These are phyloP conservation scores for Diarsia mendica DNA, from an alignment of 2,888 invertebrate genomes.

Conservation along the genomic window DNA sequence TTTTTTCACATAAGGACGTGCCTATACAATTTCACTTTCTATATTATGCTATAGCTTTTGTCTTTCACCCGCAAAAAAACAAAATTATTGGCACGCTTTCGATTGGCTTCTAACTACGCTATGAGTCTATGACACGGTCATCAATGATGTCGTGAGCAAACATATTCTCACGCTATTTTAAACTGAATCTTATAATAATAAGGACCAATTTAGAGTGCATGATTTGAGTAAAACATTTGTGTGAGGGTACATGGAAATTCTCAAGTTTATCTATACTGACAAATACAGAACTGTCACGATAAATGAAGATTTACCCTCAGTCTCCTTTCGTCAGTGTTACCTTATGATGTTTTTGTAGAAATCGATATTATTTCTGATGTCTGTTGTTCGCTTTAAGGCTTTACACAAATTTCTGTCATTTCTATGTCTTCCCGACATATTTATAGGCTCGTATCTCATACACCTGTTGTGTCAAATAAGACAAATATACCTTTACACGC, in stretches of 20 bases:
- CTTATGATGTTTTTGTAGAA: background rate
- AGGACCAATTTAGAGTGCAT: constrained; percentile 13
- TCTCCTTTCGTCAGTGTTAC: constrained; percentile 1
- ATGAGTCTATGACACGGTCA: constrained; percentile 19
- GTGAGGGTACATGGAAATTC: constrained; percentile 15
- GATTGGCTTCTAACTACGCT: constrained; percentile 27
- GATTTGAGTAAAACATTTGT: constrained; percentile 11
- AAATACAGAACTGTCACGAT: constrained; percentile 30
- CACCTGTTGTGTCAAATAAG: background rate
- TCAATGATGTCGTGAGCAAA: constrained; percentile 25
- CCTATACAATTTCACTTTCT: constrained; percentile 17
- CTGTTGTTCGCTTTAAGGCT: too few species aligned
- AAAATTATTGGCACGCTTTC: constrained; percentile 49
- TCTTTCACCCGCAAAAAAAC: constrained; percentile 40
- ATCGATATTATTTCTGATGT: background rate
- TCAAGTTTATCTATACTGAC: background rate
- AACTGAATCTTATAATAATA: constrained; percentile 4
- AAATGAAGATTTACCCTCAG: constrained; percentile 31
- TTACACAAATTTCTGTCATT: too few species aligned
- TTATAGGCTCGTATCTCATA: background rate
- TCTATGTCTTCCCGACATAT: background rate
- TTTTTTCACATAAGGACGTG: constrained; percentile 42
- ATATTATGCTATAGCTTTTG: constrained; percentile 20
- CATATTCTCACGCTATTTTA: constrained; percentile 21
- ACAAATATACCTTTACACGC: background rate